A percentile compares a stretch with the other conserved stretches of the same genome.
These are phyloP conservation scores for Poecilobothrus nobilitatus DNA, from an alignment of 2,888 invertebrate species.

Conservation along the genomic window DNA sequence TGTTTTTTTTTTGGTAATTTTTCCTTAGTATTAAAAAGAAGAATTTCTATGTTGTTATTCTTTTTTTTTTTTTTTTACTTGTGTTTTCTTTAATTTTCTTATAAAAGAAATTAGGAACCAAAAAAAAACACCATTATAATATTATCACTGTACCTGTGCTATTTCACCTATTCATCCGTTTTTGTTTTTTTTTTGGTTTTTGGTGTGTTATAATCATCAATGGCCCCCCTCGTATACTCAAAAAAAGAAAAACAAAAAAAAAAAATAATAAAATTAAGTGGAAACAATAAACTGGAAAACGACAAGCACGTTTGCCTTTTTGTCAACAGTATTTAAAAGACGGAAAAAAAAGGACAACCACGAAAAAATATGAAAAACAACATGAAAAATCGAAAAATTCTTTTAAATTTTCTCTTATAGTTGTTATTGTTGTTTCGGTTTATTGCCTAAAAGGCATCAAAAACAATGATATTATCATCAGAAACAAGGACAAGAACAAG, in stretches of 20 bases:
- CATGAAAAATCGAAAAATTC: too few species aligned
- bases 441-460: background rate
- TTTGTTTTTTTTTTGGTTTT: background rate
- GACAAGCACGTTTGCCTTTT: background rate
- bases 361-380: too few species aligned
- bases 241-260: background rate
- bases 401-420: too few species aligned
- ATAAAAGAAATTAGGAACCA: background rate
- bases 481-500: too few species aligned
- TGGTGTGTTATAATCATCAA: too few species aligned
- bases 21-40: background rate
- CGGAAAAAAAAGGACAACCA: background rate
- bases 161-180: background rate
- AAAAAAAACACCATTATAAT: background rate
- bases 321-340: background rate
- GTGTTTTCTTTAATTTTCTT: background rate
- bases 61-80: background rate
- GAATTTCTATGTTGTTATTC: background rate
- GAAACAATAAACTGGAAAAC: constrained; percentile 2
- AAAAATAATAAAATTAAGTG: background rate
- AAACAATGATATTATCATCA: background rate
- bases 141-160: background rate
- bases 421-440: too few species aligned
- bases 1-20: background rate
- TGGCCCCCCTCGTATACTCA: background rate